These are phyloP conservation scores for Andrena cerasifolii DNA, from an alignment of 1,140 invertebrate species.

Conservation along the genomic window DNA sequence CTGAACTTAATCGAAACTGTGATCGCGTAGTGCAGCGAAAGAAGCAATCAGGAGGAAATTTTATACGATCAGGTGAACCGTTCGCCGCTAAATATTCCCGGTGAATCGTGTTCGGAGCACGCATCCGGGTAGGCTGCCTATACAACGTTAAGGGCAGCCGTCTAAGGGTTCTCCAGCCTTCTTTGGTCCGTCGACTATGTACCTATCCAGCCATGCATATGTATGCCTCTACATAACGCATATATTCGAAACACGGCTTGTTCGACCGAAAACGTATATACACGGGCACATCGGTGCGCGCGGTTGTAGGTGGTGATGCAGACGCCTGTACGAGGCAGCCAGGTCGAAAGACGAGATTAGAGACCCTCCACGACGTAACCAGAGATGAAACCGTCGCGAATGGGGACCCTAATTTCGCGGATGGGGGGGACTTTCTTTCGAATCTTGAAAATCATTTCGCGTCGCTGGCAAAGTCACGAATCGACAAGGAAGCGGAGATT, in stretches of 20 bases:
- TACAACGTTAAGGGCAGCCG: slow-evolving; percentile 47
- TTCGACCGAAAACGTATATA: slow-evolving; percentile 1
- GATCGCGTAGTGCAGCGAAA: too few species aligned
- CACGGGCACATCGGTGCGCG: neutral
- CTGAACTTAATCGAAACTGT: too few species aligned
- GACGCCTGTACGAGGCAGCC: slow-evolving; percentile 1
- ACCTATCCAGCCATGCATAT: slow-evolving; percentile 18
- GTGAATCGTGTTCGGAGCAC: neutral
- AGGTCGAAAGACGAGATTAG: slow-evolving; percentile 48
- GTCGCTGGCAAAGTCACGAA: slow-evolving; percentile 11
- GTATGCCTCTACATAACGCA: slow-evolving; percentile 25
- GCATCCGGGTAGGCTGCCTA: slow-evolving; percentile 41
- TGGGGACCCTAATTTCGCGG: slow-evolving; percentile 13
- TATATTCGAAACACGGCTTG: slow-evolving; percentile 17
- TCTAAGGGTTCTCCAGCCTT: slow-evolving; percentile 43
- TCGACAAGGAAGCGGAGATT: slow-evolving; percentile 17
- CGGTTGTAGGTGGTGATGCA: neutral
- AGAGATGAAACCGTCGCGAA: neutral
- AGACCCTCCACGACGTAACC: slow-evolving; percentile 11
- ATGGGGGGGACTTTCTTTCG: slow-evolving; percentile 11
- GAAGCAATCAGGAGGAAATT: too few species aligned
- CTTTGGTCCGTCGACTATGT: slow-evolving; percentile 26
- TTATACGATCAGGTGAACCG: neutral
- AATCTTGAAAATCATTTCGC: slow-evolving; percentile 34
- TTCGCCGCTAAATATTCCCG: slow-evolving; percentile 2